Evolutionary conservation across 2,113 vertebrate species (phyloP).

Genomic region (Tricholaema leucomelas): DNA sequence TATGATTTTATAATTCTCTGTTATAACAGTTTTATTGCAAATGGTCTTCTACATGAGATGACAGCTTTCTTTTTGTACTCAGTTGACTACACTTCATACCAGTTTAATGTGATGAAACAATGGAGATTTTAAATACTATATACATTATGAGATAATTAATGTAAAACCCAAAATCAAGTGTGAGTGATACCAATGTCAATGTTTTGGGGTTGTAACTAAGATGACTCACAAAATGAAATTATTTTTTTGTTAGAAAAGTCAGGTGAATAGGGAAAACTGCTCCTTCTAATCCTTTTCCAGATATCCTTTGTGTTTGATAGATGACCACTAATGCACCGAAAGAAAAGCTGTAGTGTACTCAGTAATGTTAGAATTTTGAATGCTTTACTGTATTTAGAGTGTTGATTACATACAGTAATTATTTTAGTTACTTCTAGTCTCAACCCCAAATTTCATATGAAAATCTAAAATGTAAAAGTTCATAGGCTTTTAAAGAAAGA

Average conservation of each 20-base stretch:
- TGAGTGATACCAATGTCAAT: not conserved
- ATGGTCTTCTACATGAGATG: not conserved
- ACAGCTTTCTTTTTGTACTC: not conserved
- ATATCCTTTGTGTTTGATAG: not conserved
- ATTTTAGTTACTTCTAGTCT: not conserved
- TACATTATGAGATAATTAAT: not conserved
- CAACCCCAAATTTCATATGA: not conserved
- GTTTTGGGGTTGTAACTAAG: not conserved
- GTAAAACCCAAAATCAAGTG: not conserved
- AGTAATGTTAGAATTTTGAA: not conserved
- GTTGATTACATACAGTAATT: not conserved
- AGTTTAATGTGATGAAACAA: not conserved
- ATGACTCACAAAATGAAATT: not conserved
- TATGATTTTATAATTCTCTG: not conserved
- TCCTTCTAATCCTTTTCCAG: not conserved
- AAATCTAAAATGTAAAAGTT: not conserved
- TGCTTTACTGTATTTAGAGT: not conserved
- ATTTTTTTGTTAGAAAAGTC: not conserved
- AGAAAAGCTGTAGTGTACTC: not conserved
- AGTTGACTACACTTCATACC: not conserved
- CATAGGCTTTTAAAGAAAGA: not conserved
- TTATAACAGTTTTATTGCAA: not conserved
- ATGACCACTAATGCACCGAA: not conserved
- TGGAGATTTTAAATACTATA: not conserved
- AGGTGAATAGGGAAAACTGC: not conserved